Conservation (phyloP, 2,113 vertebrate species). For the Calyptommatus sinebrachiatus region DNA sequence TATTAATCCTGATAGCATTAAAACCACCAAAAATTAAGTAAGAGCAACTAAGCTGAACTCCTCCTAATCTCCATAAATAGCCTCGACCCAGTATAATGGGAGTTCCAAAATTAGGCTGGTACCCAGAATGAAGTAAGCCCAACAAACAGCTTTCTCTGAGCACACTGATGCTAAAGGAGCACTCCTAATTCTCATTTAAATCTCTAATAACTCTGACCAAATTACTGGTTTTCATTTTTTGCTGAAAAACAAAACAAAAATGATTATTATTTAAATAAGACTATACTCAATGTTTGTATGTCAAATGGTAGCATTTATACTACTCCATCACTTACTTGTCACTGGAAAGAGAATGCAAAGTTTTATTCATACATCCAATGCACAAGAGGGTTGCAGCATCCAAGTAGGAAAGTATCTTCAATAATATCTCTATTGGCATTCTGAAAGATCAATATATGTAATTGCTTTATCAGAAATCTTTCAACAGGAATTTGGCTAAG, state of each 20-base stretch:
- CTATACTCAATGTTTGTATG: background rate
- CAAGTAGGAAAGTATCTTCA: slow-evolving; percentile 85
- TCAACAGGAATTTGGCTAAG: background rate
- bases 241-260: slow-evolving; percentile 10
- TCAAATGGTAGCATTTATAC: background rate
- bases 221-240: no score
- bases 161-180: no score
- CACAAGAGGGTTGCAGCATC: slow-evolving; percentile 77
- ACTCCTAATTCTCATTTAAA: no score
- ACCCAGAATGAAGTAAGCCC: no score
- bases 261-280: background rate
- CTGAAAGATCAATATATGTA: slow-evolving; percentile 61
- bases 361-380: slow-evolving; percentile 77
- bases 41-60: no score
- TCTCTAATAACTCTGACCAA: no score
- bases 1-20: no score
- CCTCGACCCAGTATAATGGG: no score
- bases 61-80: no score
- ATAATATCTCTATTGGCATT: slow-evolving; percentile 80
- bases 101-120: no score
- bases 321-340: slow-evolving; percentile 78
- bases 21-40: no score
- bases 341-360: slow-evolving; percentile 77
- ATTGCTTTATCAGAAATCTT: background rate
- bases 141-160: no score